Evolutionary conservation across 2,888 invertebrate species (phyloP), one percentile per base, ranked within the genome.

Genomic region (Stenodera caucasica): DNA sequence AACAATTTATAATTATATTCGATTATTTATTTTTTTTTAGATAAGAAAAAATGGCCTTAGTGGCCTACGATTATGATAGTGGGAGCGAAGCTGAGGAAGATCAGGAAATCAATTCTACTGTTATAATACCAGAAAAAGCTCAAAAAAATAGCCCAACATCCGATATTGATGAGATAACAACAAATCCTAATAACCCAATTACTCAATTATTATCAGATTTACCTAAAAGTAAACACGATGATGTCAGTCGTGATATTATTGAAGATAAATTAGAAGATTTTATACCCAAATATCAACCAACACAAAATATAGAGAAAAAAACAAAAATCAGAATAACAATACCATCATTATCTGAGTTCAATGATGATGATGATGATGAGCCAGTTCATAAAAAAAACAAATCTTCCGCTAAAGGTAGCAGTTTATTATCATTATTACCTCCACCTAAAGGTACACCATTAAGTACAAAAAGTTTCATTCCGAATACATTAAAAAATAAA

Each of bases 181-280:
- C 15, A 53, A 65, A 49, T 30, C 50, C 64, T 11, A 32, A 32
- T 15, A 18, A 51, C 7, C 21, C 54, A 11, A 32, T 35, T 9
- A 30, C 58, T 0, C 53, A 55, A 49, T 52, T 74, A 37, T 70
- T 77, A 55, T 67, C 71, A 37, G 64, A 58, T 33, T 63, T 76
- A 26, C 76, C 75, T 8, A 64, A 71, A 60, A 69, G 61, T n/a
- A 70, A 71, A 63, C 3, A 21, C 2, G 45, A 45, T 2, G 45
- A 45, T 9, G 1, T 6, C 4, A 45, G n/a, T n/a, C 45, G 12
- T n/a, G 61, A 67, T 45, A 60, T 67, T 18, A 58, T 63, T 50
- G 73, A 73, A 45, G 75, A 73, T 54, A 61, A 71, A 62, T 65
- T 76, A 23, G 77, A 77, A 67, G 75, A 77, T 61, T 76, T 76